Evolutionary conservation across 2,888 invertebrate genomes (phyloP).

Genomic region (Syrista parreyssii): DNA sequence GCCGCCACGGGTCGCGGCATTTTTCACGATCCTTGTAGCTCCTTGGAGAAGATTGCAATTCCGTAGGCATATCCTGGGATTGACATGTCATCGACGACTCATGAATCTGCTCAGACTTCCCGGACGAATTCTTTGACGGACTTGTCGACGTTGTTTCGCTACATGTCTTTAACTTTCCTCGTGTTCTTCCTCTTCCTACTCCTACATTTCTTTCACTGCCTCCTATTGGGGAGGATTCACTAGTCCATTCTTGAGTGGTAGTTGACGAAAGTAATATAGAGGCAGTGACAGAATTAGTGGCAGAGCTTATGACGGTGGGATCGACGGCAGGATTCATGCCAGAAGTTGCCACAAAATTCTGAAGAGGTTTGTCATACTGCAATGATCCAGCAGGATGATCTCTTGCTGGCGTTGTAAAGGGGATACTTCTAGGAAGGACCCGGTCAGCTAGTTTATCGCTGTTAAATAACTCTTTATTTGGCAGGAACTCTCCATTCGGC

Average conservation of each 20-base stretch:
- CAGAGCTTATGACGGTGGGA: background rate
- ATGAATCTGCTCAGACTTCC: constrained; percentile 30
- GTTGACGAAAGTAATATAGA: background rate
- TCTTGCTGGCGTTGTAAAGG: background rate
- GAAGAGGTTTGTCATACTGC: background rate
- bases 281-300: background rate
- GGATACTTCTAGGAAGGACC: background rate
- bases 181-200: background rate
- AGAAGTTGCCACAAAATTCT: background rate
- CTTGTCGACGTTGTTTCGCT: constrained; percentile 30
- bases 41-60: constrained; percentile 55
- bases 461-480: constrained; percentile 11
- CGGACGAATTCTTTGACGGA: constrained; percentile 22
- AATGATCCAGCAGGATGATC: background rate
- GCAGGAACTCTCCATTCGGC: constrained; percentile 24
- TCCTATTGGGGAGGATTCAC: background rate
- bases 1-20: constrained; percentile 59
- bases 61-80: constrained; percentile 54
- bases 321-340: too few species aligned
- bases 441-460: constrained; percentile 17
- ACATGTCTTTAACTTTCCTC: background rate
- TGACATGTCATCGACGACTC: constrained; percentile 17
- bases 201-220: background rate
- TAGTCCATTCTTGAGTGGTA: background rate
- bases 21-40: constrained; percentile 61